Base-by-base conservation (phyloP, 2,888 invertebrate species). In the Spodoptera exigua region DNA sequence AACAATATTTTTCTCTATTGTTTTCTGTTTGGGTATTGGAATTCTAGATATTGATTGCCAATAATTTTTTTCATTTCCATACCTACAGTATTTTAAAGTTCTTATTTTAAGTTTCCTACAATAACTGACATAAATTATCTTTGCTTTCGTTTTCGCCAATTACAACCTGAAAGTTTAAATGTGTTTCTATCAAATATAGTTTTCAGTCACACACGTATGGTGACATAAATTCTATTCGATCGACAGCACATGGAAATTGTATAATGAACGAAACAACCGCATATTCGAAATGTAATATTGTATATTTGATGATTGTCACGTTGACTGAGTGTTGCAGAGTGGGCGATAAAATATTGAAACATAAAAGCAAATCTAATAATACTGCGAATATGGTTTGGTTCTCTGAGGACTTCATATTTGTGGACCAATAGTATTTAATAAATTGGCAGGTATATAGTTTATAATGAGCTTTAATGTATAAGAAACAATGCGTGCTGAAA, bases 401-500 rank as follows among this genome's bases (percentile, higher is more conserved):
- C 47, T 45, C 47, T 21, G 21, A 32, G 21, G 45, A 14, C 9
- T 0, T 14, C 21, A 17, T 17, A 45, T 18, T 35, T 35, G 3
- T 17, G 17, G 16, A 16, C 16, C 27, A 7, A 27, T 27, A 0
- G 7, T 27, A 27, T 27, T 27, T 27, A 27, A 7, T 27, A 5
- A 27, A 1, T 27, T n/a, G n/a, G n/a, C n/a, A n/a, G n/a, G n/a
- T n/a, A n/a, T n/a, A n/a, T n/a, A n/a, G 27, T 27, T 27, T 27
- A 27, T 27, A 27, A 60, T 46, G 12, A 57, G 45, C 47, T 44
- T 64, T 12, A 57, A 51, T 58, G 46, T 36, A 44, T 13, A 21
- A 18, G 48, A 46, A 68, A 58, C 56, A 74, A 76, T 63, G 61
- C 66, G 77, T 70, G 73, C 60, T 65, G 56, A 49, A 65, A 57